Base-by-base conservation (phyloP, 2,888 invertebrate genomes). In the Platerodrilus igneus region DNA sequence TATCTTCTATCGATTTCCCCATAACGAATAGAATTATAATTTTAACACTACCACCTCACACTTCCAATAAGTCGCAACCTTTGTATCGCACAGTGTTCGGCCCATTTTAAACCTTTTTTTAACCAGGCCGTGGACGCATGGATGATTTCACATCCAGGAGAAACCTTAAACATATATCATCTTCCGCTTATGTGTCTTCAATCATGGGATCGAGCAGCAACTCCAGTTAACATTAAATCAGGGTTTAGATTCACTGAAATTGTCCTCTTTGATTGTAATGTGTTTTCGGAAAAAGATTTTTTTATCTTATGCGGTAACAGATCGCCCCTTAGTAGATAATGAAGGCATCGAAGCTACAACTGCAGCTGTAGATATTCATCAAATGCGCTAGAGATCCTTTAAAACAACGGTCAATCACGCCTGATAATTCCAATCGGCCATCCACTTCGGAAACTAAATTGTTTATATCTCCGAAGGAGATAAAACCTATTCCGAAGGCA, bases 21-120 rank as follows among this genome's bases (percentile, higher is more conserved):
- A 61, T 58, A 51, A 60, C 60, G 7, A 57, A 62, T 52, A 63
- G 66, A 13, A 57, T 68, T 9, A 13, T 38, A 4, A 38, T 38
- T 8, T 7, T 31, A 11, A 27, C 27, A n/a, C 11, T 37, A 8
- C 28, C 37, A 11, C 57, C 55, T 2, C 57, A 60, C 35, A 58
- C 55, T 34, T 49, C 50, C 14, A 55, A 61, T 37, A 55, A 55
- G 38, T 37, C 58, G 7, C 58, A 60, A 43, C 59, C 56, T 19
- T 27, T 57, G 14, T 52, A 49, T 22, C 11, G 41, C 2, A 25
- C 47, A 23, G 46, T 50, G n/a, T n/a, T n/a, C n/a, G 48, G 52
- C 6, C 52, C 56, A 5, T 51, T 56, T n/a, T n/a, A n/a, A n/a
- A n/a, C n/a, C n/a, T 38, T 13, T 52, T 40, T 7, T 50, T 13